phyloP scores from a whole-genome alignment of 2,113 vertebrate species.

The Bubalus kerabau region DNA sequence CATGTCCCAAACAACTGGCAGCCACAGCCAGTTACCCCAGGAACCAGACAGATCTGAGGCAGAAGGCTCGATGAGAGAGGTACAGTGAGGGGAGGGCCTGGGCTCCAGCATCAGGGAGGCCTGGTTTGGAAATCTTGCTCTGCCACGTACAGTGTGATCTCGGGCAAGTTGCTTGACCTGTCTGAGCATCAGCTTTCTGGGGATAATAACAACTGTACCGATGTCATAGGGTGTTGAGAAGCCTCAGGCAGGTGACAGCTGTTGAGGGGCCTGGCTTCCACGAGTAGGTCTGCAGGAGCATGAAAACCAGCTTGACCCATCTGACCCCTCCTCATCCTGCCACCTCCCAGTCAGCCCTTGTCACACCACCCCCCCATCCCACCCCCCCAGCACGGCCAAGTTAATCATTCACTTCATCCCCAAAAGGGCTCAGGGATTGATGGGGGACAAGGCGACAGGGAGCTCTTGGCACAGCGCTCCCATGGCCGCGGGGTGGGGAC shows the following conservation, averaged over 20 bases:
- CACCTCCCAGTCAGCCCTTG: not conserved
- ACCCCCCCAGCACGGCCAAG: not conserved
- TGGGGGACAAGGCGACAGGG: not conserved
- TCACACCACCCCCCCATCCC: not conserved
- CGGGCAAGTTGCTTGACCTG: not conserved
- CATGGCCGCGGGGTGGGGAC: not conserved
- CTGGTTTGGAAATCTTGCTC: not conserved
- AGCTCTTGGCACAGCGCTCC: not conserved
- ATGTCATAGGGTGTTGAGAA: not conserved
- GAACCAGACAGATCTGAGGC: not conserved
- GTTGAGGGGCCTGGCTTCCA: not conserved
- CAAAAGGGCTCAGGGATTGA: not conserved
- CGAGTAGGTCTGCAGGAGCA: not conserved
- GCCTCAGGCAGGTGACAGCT: not conserved
- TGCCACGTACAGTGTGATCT: not conserved
- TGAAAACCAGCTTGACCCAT: not conserved
- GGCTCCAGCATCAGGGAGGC: not conserved
- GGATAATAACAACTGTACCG: not conserved
- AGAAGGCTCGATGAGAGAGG: not conserved
- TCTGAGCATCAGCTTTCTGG: not conserved
- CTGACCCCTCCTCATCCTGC: not conserved
- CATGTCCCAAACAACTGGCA: not conserved
- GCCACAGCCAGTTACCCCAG: not conserved
- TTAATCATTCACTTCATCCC: not conserved
- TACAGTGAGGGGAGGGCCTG: not conserved